phyloP scores from a whole-genome alignment of 2,797 vertebrate genomes.

The Coregonus suidteri region DNA sequence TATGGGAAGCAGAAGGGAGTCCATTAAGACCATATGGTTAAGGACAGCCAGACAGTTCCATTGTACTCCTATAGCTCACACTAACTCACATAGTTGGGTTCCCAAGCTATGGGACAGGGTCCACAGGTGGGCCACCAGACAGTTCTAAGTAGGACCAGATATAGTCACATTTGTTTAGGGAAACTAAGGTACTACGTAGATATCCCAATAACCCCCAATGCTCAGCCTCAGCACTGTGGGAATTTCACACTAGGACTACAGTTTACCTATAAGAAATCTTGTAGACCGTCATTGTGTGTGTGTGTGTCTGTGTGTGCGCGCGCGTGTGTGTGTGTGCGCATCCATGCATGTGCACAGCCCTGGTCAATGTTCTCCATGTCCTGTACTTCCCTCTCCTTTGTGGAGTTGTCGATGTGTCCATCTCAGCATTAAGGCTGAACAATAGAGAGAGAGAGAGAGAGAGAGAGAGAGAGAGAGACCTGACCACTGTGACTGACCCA shows the following conservation, averaged over 20 bases:
- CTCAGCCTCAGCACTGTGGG: too few relatives aligned
- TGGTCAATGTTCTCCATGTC: conserved; percentile 32
- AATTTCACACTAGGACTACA: too few relatives aligned
- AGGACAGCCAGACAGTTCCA: too few relatives aligned
- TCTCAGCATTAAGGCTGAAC: conserved; percentile 20
- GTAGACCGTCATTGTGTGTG: not conserved
- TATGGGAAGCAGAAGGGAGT: not conserved
- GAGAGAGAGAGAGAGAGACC: not conserved
- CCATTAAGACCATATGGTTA: not conserved
- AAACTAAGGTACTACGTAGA: not conserved
- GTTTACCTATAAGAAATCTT: too few relatives aligned
- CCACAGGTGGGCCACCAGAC: conserved; percentile 4
- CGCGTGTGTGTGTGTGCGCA: not conserved
- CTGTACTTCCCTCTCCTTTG: conserved; percentile 41
- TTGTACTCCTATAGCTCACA: not conserved
- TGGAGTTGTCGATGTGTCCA: conserved; percentile 47
- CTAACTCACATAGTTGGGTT: not conserved
- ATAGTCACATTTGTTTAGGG: not conserved
- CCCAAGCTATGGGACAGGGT: not conserved
- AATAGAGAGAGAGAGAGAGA: conserved; percentile 16
- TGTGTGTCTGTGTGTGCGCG: not conserved
- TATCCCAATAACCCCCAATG: not conserved
- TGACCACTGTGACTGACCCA: too few relatives aligned
- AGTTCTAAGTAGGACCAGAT: conserved; percentile 4
- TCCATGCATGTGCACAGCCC: not conserved